Evolutionary conservation across 2,113 vertebrate genomes (phyloP).

Genomic region (Aphyosemion australe): DNA sequence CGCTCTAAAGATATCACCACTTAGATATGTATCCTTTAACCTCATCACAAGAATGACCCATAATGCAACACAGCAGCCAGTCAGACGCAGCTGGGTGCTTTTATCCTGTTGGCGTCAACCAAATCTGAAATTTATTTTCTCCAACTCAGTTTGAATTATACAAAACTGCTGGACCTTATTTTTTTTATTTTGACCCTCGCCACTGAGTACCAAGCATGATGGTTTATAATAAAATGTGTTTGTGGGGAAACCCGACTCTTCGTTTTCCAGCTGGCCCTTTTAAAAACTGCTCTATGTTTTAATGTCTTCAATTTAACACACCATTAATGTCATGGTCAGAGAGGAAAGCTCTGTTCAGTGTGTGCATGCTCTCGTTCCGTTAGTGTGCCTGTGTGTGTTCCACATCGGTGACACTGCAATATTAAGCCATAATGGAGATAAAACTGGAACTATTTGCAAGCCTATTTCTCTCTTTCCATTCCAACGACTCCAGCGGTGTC

Average conservation of each 20-base stretch:
- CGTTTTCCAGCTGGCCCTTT: conserved; percentile 42
- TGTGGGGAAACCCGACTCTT: conserved; percentile 26
- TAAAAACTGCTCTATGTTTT: conserved; percentile 57
- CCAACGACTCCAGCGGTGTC: conserved; percentile 53
- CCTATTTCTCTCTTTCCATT: conserved; percentile 69
- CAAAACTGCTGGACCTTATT: no score
- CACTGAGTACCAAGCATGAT: conserved; percentile 8
- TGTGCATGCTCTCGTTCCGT: no score
- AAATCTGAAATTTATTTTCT: conserved; percentile 18
- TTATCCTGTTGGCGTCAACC: neutral
- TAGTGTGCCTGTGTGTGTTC: no score
- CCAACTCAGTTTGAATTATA: neutral
- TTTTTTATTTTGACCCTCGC: no score
- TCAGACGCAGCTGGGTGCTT: conserved; percentile 12
- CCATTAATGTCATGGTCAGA: conserved; percentile 69
- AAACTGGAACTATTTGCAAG: conserved; percentile 66
- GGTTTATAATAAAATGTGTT: conserved; percentile 50
- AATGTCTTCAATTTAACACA: conserved; percentile 71
- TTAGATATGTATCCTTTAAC: conserved; percentile 30
- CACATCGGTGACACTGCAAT: conserved; percentile 62
- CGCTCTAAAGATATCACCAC: conserved; percentile 47
- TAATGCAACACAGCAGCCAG: no score
- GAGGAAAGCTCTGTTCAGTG: conserved; percentile 45
- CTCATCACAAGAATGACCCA: conserved; percentile 24
- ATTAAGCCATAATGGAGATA: conserved; percentile 73